phyloP scores from a whole-genome alignment of 2,888 invertebrate species.

The Masnerella sp. region DNA sequence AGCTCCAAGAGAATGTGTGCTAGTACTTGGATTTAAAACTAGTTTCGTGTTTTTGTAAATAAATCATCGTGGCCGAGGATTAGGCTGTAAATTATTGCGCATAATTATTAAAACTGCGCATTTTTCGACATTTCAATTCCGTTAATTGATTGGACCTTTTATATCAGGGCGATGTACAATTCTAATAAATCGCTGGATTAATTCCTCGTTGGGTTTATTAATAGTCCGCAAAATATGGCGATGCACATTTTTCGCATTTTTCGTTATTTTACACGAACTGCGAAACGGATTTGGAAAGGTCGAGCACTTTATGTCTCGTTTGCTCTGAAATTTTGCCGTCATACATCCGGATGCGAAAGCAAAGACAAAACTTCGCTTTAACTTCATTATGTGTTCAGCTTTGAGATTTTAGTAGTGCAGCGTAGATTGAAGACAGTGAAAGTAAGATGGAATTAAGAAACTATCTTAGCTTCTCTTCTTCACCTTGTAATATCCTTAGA shows the following conservation, averaged over 20 bases:
- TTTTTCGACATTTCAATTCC: constrained; percentile 7
- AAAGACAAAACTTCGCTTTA: constrained; percentile 14
- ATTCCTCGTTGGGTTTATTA: neutral
- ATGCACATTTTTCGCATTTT: neutral
- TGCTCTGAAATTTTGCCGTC: constrained; percentile 10
- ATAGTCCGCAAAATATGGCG: neutral
- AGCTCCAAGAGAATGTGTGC: constrained; percentile 1
- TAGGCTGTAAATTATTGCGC: constrained; percentile 9
- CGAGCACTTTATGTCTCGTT: too few relatives aligned
- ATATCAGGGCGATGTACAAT: constrained; percentile 1
- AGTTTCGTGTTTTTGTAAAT: constrained; percentile 26
- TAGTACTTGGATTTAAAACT: constrained; percentile 31
- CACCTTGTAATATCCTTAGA: constrained; percentile 34
- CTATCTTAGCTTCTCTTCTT: constrained; percentile 33
- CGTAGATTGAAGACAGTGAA: constrained; percentile 13
- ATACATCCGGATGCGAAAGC: constrained; percentile 7
- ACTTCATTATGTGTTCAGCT: constrained; percentile 23
- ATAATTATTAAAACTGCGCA: neutral
- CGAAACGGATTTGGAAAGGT: too few relatives aligned
- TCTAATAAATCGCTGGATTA: constrained; percentile 17
- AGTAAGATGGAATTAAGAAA: constrained; percentile 37
- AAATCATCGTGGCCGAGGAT: neutral
- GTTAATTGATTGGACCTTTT: constrained; percentile 3
- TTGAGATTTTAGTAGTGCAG: constrained; percentile 25
- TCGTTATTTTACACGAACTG: neutral